A percentile compares a stretch with the other conserved stretches of the same genome.
These are phyloP conservation scores for Neria commutata DNA, from an alignment of 2,888 invertebrate species.

Conservation along the genomic window DNA sequence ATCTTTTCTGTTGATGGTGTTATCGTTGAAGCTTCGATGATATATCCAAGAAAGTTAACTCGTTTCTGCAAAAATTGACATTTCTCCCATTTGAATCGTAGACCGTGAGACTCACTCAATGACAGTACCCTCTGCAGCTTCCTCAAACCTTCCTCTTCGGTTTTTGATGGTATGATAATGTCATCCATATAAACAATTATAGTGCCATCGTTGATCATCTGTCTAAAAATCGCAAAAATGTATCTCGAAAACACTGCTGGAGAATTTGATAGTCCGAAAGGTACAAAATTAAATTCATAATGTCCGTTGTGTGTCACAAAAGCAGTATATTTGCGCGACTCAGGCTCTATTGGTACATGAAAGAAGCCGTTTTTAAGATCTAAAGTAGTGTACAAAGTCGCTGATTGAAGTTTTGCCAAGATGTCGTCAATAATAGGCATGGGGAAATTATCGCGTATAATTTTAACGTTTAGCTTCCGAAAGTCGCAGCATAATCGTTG, in stretches of 20 bases:
- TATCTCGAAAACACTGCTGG: constrained; percentile 13
- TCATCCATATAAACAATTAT: too few relatives aligned
- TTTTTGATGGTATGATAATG: too few relatives aligned
- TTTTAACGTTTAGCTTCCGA: constrained; percentile 17
- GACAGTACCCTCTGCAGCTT: too few relatives aligned
- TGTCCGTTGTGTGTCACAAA: constrained; percentile 4
- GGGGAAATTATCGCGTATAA: constrained; percentile 15
- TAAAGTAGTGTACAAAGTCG: constrained; percentile 8
- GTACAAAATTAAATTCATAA: constrained; percentile 4
- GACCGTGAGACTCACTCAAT: too few relatives aligned
- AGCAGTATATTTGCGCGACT: constrained; percentile 16
- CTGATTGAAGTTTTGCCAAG: constrained; percentile 15
- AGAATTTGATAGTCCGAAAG: constrained; percentile 9
- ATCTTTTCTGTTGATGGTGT: background rate
- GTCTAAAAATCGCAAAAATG: too few relatives aligned
- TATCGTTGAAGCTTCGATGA: background rate
- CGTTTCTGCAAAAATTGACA: background rate
- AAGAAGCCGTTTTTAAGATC: constrained; percentile 17
- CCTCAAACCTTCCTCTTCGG: too few relatives aligned
- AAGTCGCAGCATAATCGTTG: constrained; percentile 27
- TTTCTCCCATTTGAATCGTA: background rate
- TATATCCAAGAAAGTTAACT: background rate
- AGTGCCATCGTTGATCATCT: too few relatives aligned
- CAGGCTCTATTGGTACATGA: constrained; percentile 14
- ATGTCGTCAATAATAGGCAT: constrained; percentile 17